phyloP scores from a whole-genome alignment of 2,888 invertebrate genomes.

The Torymus auratus region DNA sequence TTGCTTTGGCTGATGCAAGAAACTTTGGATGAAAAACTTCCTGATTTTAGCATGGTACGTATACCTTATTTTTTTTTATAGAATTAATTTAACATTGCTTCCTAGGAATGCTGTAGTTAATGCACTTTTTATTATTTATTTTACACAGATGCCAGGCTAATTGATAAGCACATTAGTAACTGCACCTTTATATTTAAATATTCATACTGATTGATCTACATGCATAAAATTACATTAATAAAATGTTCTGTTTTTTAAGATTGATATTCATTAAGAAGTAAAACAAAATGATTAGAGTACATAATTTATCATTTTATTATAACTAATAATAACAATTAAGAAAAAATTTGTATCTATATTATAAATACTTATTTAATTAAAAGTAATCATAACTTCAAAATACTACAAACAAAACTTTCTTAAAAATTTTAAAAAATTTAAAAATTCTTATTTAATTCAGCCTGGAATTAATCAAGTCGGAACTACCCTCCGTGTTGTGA shows the following conservation, averaged over 20 bases:
- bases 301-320: too few relatives aligned
- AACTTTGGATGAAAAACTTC: slow-evolving; percentile 68
- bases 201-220: too few relatives aligned
- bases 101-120: slow-evolving; percentile 48
- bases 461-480: slow-evolving; percentile 70
- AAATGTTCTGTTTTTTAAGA: too few relatives aligned
- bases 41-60: slow-evolving; percentile 74
- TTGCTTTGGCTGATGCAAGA: slow-evolving; percentile 74
- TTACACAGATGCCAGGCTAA: slow-evolving; percentile 15
- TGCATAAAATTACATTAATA: too few relatives aligned
- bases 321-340: too few relatives aligned
- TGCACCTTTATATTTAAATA: slow-evolving; percentile 10
- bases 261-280: too few relatives aligned
- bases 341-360: too few relatives aligned
- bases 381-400: too few relatives aligned
- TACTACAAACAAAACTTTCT: too few relatives aligned
- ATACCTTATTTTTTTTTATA: slow-evolving; percentile 65
- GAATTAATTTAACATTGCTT: slow-evolving; percentile 57
- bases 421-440: too few relatives aligned
- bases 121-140: slow-evolving; percentile 18
- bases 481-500: slow-evolving; percentile 69
- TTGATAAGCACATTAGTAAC: slow-evolving; percentile 27
- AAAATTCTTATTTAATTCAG: slow-evolving; percentile 60
- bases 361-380: too few relatives aligned
- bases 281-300: too few relatives aligned